Conservation (phyloP, 2,888 invertebrate genomes). For the Plagodis dolabraria region DNA sequence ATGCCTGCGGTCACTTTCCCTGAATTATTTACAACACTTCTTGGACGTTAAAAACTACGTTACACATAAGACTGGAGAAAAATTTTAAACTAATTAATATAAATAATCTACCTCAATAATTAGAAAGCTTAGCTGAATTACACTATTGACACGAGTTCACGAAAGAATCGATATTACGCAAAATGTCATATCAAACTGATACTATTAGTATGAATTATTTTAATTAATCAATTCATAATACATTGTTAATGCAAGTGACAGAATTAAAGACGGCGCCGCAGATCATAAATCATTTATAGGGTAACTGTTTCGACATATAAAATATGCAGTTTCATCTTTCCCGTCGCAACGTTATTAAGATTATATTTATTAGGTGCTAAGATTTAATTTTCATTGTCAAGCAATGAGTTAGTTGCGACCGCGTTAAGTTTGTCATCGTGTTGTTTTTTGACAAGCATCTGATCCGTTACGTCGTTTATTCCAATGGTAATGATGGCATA, state of each 20-base stretch:
- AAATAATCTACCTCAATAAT: too few species aligned
- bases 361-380: slow-evolving; percentile 55
- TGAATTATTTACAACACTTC: slow-evolving; percentile 42
- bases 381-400: slow-evolving; percentile 55
- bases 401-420: slow-evolving; percentile 38
- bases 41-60: slow-evolving; percentile 5
- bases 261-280: slow-evolving; percentile 66
- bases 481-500: slow-evolving; percentile 83
- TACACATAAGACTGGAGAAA: not conserved
- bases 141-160: not conserved
- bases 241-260: slow-evolving; percentile 64
- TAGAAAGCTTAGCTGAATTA: not conserved
- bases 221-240: slow-evolving; percentile 66
- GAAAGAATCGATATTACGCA: not conserved
- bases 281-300: slow-evolving; percentile 78
- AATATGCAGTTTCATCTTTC: slow-evolving; percentile 67
- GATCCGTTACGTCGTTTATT: slow-evolving; percentile 81
- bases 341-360: slow-evolving; percentile 40
- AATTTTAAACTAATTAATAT: too few species aligned
- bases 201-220: slow-evolving; percentile 28
- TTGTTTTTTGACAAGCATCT: slow-evolving; percentile 76
- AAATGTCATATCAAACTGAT: not conserved
- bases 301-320: slow-evolving; percentile 66
- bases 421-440: slow-evolving; percentile 67
- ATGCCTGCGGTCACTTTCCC: slow-evolving; percentile 60